Base-by-base conservation (phyloP, 2,113 vertebrate species). In the Tonatia bakeri region DNA sequence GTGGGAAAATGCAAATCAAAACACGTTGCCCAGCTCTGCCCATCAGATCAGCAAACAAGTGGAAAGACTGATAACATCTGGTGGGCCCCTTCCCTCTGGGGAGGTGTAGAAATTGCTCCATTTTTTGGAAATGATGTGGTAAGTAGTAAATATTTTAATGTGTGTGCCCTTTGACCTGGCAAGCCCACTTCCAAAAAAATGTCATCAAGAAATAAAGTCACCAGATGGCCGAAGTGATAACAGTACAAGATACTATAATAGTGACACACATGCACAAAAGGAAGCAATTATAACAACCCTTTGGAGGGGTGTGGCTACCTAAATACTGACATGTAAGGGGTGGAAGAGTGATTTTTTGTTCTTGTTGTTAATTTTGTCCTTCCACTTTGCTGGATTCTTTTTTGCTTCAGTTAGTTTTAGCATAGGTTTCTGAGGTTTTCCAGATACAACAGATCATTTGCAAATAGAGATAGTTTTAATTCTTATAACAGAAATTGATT, bases 151-250 rank as follows among this genome's bases (percentile, higher is more conserved):
- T 56, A 83, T 81, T 36, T 73, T 76, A 84, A 87, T 56, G 77
- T 24, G 33, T 38, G 6, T 76, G 59, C 43, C 73, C 91, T 94
- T 87, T 92, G 80, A 86, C 59, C 52, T 50, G 36, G 40, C 65
- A 95, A 88, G 36, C 43, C 38, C 83, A 92, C 52, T 90, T 96
- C 52, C 26, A 81, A 38, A 26, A 96, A 82, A 59, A 24, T 75
- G 47, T 38, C 50, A 92, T 47, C 33, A 38, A 89, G 75, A 91
- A 91, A 72, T 69, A 64, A 94, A 94, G 64, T 54, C 72, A 33
- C 43, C 83, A 91, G 56, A 85, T 80, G 50, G 33, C 3, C 81
- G 65, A 80, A 67, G 33, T 50, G 73, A 82, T 76, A 85, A 31
- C 17, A 79, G 43, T 54, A 64, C 50, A 36, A 72, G 75, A 50